Conservation (phyloP, 2,113 vertebrate species). For the Myodes glareolus region DNA sequence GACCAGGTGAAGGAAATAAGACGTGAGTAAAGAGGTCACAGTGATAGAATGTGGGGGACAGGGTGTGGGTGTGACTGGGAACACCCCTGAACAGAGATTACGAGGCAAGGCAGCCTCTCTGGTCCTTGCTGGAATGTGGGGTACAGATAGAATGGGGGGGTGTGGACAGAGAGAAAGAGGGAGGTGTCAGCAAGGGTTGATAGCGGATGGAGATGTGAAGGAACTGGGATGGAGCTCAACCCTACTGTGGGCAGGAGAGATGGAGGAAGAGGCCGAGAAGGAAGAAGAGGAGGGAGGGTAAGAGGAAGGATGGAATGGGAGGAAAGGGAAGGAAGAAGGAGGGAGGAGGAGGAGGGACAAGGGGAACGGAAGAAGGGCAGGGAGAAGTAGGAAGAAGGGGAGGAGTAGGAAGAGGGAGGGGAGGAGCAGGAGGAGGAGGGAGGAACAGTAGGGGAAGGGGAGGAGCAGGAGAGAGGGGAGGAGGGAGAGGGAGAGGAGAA, state of each 20-base stretch:
- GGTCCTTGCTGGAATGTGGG: background rate
- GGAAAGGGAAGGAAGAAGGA: too few relatives aligned
- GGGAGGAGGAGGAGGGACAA: accelerated
- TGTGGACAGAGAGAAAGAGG: too few relatives aligned
- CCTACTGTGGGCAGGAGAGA: background rate
- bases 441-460: accelerated
- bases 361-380: too few relatives aligned
- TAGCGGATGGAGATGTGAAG: background rate
- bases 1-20: background rate
- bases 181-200: background rate
- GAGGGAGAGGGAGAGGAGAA: too few relatives aligned
- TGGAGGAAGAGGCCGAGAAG: background rate
- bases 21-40: conserved; percentile 61
- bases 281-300: background rate
- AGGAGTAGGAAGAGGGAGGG: background rate
- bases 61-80: background rate
- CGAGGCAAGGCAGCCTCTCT: background rate
- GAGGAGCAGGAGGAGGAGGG: background rate
- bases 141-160: background rate
- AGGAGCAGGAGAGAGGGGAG: background rate
- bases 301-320: too few relatives aligned
- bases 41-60: conserved; percentile 58
- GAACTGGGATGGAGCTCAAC: background rate
- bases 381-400: too few relatives aligned
- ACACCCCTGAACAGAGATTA: background rate